Conservation (phyloP, 2,888 invertebrate species). For the Nineta flava region DNA sequence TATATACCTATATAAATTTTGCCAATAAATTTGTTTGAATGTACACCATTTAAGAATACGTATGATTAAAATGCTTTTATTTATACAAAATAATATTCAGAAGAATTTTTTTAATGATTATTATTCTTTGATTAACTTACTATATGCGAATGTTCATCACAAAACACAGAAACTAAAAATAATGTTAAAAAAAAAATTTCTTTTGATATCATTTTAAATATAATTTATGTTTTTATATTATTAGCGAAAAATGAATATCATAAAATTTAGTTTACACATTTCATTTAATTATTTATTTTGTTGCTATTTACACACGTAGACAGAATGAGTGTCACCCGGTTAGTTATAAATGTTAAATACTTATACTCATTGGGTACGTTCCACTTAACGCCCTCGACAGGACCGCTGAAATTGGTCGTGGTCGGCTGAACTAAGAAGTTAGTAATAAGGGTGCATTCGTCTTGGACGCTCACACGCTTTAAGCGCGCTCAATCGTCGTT, state of each 20-base stretch:
- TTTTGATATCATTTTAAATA: conserved; percentile 1
- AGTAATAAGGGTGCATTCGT: no score
- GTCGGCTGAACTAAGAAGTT: no score
- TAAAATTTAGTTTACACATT: background rate
- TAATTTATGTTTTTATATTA: background rate
- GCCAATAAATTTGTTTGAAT: background rate
- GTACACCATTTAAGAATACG: background rate
- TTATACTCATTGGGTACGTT: conserved; percentile 45
- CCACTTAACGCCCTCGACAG: no score
- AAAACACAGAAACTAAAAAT: conserved; percentile 27
- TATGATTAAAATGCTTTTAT: background rate
- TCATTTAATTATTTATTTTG: background rate
- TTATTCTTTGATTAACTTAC: conserved; percentile 35
- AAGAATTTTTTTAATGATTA: no score
- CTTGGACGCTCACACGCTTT: no score
- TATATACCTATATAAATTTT: background rate
- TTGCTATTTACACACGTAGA: conserved; percentile 6
- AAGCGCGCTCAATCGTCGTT: no score
- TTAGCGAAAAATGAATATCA: no score
- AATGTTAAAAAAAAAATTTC: conserved; percentile 1
- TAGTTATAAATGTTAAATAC: conserved; percentile 2
- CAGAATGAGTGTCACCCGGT: conserved; percentile 6
- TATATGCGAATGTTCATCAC: conserved; percentile 65
- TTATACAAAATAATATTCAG: no score
- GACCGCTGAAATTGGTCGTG: no score